Evolutionary conservation across 2,797 vertebrate species (phyloP).

Genomic region (Oreochromis grahami): DNA sequence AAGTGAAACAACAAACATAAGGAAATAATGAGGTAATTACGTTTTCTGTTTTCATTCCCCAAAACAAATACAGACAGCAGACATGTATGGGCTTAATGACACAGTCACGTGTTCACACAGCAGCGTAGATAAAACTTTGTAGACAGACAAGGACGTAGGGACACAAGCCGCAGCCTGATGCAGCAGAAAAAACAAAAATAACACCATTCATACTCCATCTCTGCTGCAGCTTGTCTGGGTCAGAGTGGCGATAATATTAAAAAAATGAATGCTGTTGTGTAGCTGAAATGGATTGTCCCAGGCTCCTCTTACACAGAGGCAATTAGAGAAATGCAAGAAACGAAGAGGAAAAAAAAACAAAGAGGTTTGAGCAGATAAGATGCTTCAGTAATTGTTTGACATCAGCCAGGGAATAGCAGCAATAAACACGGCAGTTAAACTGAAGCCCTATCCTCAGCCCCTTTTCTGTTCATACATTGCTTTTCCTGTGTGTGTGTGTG

Average conservation of each 20-base stretch:
- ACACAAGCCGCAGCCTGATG: conserved; percentile 3
- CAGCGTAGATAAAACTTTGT: conserved; percentile 4
- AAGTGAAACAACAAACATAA: background rate
- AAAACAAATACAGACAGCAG: background rate
- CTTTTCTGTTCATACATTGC: conserved; percentile 14
- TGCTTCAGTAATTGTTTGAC: conserved; percentile 24
- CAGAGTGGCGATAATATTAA: background rate
- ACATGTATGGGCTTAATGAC: background rate
- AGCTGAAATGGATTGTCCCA: background rate
- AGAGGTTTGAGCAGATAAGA: conserved; percentile 27
- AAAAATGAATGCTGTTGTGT: background rate
- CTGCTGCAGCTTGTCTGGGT: background rate
- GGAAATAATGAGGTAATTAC: background rate
- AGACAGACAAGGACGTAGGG: conserved; percentile 19
- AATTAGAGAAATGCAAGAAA: conserved; percentile 34
- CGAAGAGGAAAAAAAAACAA: conserved; percentile 5
- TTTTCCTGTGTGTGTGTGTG: conserved; percentile 16
- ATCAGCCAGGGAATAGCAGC: conserved; percentile 30
- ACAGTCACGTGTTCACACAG: background rate
- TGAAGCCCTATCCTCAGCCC: background rate
- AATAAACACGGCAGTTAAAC: conserved; percentile 31
- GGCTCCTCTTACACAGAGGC: background rate
- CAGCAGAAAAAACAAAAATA: conserved; percentile 7
- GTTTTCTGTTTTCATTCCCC: background rate
- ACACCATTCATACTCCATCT: conserved; percentile 14